Evolutionary conservation across 2,113 vertebrate species (phyloP).

Genomic region (Myiozetetes cayanensis): DNA sequence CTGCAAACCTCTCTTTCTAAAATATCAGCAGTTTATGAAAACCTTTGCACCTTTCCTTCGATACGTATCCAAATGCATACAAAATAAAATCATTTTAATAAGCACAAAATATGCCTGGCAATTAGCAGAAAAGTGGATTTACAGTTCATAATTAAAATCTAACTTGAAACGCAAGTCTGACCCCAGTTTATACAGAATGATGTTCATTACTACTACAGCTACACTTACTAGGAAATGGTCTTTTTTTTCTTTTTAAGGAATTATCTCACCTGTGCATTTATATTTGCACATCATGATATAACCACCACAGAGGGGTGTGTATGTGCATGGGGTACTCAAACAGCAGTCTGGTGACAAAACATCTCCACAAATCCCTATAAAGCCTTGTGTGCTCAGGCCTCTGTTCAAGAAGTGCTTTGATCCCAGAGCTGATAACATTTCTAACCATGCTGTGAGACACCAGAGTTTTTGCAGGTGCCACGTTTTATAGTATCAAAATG

Average conservation of each 20-base stretch:
- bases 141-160: background rate
- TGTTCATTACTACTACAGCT: background rate
- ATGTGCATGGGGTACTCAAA: background rate
- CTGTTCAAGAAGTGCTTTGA: background rate
- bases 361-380: constrained; percentile 12
- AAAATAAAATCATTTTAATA: background rate
- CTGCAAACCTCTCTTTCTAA: background rate
- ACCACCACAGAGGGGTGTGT: background rate
- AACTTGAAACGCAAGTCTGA: background rate
- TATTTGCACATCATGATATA: background rate
- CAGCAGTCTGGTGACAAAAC: background rate
- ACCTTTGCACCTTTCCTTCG: background rate
- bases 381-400: background rate
- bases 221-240: background rate
- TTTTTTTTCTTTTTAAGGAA: background rate
- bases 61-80: background rate
- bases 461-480: background rate
- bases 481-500: constrained; percentile 4
- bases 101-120: background rate
- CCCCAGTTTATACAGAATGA: background rate
- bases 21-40: background rate
- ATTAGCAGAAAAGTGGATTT: background rate
- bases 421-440: background rate
- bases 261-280: background rate
- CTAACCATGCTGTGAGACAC: background rate